Evolutionary conservation across 2,113 vertebrate genomes (phyloP).

Genomic region (Neomonachus schauinslandi): DNA sequence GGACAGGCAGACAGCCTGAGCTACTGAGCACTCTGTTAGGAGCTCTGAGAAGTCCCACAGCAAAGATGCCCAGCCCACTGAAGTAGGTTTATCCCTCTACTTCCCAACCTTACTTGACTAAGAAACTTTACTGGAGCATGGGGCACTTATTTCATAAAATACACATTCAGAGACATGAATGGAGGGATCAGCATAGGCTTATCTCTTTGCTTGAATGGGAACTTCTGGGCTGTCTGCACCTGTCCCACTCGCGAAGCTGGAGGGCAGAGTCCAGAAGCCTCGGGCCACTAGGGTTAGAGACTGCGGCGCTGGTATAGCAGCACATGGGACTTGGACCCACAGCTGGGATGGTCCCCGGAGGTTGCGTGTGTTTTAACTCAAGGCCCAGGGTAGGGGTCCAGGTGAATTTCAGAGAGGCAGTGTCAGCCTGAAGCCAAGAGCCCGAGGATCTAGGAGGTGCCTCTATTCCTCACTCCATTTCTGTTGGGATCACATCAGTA

Average conservation of each 20-base stretch:
- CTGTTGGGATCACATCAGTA: neutral
- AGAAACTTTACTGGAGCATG: neutral
- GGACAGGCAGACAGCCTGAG: neutral
- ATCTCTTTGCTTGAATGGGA: neutral
- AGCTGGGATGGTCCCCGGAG: neutral
- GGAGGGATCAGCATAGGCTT: neutral
- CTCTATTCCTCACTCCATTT: neutral
- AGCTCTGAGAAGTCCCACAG: fast-evolving
- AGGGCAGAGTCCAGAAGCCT: neutral
- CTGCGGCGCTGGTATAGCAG: neutral
- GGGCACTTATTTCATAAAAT: conserved; percentile 4
- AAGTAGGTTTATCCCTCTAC: neutral
- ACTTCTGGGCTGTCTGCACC: neutral
- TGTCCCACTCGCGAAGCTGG: neutral
- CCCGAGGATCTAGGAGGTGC: neutral
- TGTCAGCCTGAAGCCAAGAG: neutral
- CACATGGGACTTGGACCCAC: neutral
- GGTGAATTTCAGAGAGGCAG: neutral
- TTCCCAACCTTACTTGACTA: neutral
- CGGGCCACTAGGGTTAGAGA: neutral
- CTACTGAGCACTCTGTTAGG: neutral
- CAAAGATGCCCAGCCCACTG: neutral
- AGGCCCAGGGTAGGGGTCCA: neutral
- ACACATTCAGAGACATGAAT: neutral
- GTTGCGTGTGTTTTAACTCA: neutral